Base-by-base conservation (phyloP, 2,888 invertebrate genomes). In the Pachycephus smyrnensis region DNA sequence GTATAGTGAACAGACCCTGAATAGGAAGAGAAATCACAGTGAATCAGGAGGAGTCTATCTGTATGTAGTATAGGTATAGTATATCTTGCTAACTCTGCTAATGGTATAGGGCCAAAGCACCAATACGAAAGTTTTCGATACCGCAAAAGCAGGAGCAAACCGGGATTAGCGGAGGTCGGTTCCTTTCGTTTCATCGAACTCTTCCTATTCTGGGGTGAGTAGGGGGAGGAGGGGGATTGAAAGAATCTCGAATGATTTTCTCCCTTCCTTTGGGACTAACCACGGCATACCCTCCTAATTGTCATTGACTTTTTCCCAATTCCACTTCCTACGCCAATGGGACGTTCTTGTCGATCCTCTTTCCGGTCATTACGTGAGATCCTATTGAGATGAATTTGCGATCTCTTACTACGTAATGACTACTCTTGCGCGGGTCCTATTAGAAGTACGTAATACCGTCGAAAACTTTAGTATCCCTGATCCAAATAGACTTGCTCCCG, bases 381-480 rank as follows among this genome's bases (percentile, higher is more conserved):
- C 55, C 55, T 23, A 55, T 9, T 23, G 55, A 11, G 55, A 55
- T 23, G 55, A 55, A 23, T 6, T 55, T 55, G 23, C 55, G 55
- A 55, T 55, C 23, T 2, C 6, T 9, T 55, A 9, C 9, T 23
- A 9, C 9, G 9, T 23, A 55, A 55, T 55, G 23, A 23, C 6
- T 55, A 55, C 23, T 9, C 23, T 9, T 55, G 55, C 55, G 6
- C 23, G 23, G 55, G 9, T 23, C 23, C 9, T 55, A 80, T 78
- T 78, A 80, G 80, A 80, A 83, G 80, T 81, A 76, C 79, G 80
- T 80, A 85, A 83, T 84, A 82, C 83, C 80, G 84, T 85, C 76
- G 82, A 78, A 79, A 86, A 84, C 81, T 86, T 86, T 75, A 76
- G 80, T 69, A 77, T 76, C 68, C 75, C 30, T 77, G 68, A 73